Conservation (phyloP, 2,113 vertebrate species). For the Hymenochirus boettgeri region DNA sequence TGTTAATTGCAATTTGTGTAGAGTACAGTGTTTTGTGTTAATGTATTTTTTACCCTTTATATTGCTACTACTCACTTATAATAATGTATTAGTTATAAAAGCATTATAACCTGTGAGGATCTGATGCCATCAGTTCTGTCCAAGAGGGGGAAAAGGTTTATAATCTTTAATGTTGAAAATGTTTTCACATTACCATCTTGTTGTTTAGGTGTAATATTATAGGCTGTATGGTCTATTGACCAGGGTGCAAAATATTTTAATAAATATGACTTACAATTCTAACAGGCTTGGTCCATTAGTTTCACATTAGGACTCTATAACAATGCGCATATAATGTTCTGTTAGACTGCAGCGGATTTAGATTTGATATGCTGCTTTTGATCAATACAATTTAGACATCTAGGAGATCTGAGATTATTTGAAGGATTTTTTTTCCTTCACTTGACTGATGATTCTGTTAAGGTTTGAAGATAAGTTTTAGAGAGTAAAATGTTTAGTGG, state of each 20-base stretch:
- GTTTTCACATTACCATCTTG: conserved; percentile 1
- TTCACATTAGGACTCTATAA: background rate
- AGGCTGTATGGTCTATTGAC: background rate
- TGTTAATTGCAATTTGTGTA: no score
- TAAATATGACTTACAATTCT: background rate
- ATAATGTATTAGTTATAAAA: background rate
- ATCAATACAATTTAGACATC: background rate
- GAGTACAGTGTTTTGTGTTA: no score
- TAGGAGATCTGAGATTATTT: background rate
- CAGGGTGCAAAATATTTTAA: background rate
- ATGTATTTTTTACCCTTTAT: conserved; percentile 5
- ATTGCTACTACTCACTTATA: conserved; percentile 9
- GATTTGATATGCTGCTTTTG: background rate
- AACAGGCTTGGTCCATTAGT: conserved; percentile 7
- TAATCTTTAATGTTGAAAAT: background rate
- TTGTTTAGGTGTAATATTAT: background rate
- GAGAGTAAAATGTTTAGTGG: no score
- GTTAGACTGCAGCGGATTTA: background rate
- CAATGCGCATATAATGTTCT: background rate
- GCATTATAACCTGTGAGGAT: background rate
- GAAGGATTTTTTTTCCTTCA: background rate
- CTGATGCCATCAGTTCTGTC: background rate
- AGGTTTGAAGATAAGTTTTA: background rate
- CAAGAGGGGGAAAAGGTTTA: background rate
- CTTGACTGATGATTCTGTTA: background rate